Conservation (phyloP, 2,113 vertebrate species). For the Onychorhynchus coronatus region DNA sequence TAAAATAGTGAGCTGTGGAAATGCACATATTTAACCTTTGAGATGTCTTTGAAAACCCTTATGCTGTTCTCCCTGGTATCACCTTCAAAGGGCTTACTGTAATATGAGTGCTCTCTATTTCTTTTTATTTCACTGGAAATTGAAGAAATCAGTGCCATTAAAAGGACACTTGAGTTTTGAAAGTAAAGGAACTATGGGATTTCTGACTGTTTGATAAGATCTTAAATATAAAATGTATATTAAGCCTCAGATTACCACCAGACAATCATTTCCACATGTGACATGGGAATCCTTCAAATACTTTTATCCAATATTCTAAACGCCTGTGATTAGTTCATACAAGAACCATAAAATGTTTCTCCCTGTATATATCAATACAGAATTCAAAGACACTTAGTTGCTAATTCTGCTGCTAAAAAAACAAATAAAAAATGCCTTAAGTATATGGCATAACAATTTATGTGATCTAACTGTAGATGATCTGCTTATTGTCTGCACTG, state of each 20-base stretch:
- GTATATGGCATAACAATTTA: background rate
- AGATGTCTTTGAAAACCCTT: background rate
- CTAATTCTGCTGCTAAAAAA: slow-evolving; percentile 35
- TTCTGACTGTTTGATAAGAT: background rate
- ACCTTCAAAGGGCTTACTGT: background rate
- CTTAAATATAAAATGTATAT: background rate
- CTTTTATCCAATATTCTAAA: slow-evolving; percentile 42
- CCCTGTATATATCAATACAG: background rate
- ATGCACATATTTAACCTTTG: background rate
- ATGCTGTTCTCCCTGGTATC: background rate
- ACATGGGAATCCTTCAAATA: slow-evolving; percentile 9
- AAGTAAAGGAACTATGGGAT: background rate
- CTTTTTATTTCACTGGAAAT: background rate
- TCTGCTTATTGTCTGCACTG: background rate
- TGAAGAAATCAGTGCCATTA: background rate
- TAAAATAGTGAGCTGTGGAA: background rate
- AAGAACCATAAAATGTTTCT: slow-evolving; percentile 36
- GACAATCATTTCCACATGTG: slow-evolving; percentile 28
- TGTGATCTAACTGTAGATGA: background rate
- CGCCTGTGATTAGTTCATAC: slow-evolving; percentile 37
- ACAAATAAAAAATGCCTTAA: slow-evolving; percentile 11
- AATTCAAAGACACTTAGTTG: slow-evolving; percentile 49
- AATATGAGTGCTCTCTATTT: background rate
- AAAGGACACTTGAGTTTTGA: background rate
- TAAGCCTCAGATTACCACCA: background rate